These are phyloP conservation scores for Zophobas atratus DNA, from an alignment of 1,140 invertebrate genomes.

Conservation along the genomic window DNA sequence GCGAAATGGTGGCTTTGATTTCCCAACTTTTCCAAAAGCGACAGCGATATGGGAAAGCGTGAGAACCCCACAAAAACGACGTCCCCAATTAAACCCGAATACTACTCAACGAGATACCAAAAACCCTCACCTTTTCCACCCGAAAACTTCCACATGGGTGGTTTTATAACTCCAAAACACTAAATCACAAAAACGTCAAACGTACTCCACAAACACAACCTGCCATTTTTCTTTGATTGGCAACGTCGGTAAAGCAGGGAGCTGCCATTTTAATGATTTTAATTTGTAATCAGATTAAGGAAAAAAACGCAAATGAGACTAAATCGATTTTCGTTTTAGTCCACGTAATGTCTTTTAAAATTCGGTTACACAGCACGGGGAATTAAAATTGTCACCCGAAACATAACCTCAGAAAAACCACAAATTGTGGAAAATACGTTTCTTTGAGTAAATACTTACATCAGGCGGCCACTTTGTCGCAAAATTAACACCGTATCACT, in stretches of 20 bases:
- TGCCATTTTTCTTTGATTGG: neutral
- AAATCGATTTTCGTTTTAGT: neutral
- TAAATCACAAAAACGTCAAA: slow-evolving; percentile 15
- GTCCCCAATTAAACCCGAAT: too few species aligned
- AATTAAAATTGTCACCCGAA: too few species aligned
- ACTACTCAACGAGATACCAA: too few species aligned
- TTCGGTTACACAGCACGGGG: too few species aligned
- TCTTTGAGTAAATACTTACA: too few species aligned
- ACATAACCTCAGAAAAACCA: too few species aligned
- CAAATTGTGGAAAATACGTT: too few species aligned
- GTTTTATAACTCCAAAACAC: slow-evolving; percentile 12
- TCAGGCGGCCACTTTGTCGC: too few species aligned
- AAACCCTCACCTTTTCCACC: neutral
- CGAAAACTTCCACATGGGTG: neutral
- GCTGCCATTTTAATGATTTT: slow-evolving; percentile 5
- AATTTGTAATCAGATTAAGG: neutral
- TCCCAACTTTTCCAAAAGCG: neutral
- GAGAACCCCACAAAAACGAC: neutral
- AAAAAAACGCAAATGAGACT: slow-evolving; percentile 4
- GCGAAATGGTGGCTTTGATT: neutral
- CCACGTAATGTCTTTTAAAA: neutral
- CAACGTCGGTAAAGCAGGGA: slow-evolving; percentile 1
- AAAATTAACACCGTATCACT: too few species aligned
- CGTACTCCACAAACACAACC: slow-evolving; percentile 2
- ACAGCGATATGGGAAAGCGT: neutral